These are phyloP conservation scores for Dendropsophus ebraccatus DNA, from an alignment of 2,113 vertebrate genomes.

Conservation along the genomic window DNA sequence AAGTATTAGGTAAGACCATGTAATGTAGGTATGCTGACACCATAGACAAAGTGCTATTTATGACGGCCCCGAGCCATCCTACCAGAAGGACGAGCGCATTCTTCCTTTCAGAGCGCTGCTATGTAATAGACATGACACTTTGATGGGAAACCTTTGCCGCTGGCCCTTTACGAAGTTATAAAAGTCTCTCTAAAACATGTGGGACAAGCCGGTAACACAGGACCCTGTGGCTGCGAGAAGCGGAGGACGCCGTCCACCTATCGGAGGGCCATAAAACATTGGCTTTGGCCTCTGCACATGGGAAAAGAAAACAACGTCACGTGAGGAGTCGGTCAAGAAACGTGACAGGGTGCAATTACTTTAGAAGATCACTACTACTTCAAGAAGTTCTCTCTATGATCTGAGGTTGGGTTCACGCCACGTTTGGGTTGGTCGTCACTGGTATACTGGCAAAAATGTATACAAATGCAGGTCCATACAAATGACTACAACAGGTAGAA, in stretches of 20 bases:
- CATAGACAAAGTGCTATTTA: constrained; percentile 8
- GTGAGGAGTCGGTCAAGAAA: not conserved
- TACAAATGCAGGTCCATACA: no score
- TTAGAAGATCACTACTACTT: not conserved
- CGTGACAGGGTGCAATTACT: not conserved
- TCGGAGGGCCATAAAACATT: not conserved
- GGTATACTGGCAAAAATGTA: no score
- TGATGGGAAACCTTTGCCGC: not conserved
- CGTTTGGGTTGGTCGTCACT: no score
- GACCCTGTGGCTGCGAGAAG: not conserved
- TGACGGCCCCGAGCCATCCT: constrained; percentile 9
- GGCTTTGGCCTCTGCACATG: not conserved
- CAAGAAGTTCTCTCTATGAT: not conserved
- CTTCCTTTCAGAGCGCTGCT: not conserved
- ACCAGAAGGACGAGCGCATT: constrained; percentile 8
- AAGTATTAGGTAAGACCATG: not conserved
- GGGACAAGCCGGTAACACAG: not conserved
- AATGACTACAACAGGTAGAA: no score
- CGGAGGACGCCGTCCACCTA: not conserved
- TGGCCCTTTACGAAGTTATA: not conserved
- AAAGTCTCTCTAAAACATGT: not conserved
- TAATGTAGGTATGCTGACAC: constrained; percentile 21
- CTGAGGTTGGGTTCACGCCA: no score
- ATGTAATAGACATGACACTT: not conserved
- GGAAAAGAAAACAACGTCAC: not conserved